A percentile compares a stretch with the other conserved stretches of the same genome.
Conservation (phyloP, 2,888 invertebrate species). For the Scotopteryx bipunctaria region DNA sequence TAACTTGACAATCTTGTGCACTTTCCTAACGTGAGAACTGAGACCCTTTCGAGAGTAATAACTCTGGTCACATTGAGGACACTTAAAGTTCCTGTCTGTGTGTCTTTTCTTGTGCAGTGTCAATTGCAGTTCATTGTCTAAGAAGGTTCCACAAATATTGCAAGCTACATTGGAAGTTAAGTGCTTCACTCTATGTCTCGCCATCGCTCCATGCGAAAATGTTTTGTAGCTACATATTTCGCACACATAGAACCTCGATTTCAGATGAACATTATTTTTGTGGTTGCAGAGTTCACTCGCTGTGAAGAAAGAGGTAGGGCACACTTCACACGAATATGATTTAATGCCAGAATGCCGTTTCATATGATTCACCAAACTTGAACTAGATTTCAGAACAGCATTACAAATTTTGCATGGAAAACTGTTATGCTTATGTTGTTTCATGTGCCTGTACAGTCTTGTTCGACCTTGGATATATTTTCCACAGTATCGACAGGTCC, state of each 20-base stretch:
- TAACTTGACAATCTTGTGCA: conserved; percentile 23
- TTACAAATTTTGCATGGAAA: conserved; percentile 53
- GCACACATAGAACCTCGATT: conserved; percentile 50
- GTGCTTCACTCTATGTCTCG: conserved; percentile 56
- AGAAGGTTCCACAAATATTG: conserved; percentile 60
- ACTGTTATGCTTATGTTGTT: conserved; percentile 43
- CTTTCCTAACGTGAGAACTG: conserved; percentile 33
- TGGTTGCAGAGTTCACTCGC: conserved; percentile 62
- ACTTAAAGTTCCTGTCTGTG: conserved; percentile 55
- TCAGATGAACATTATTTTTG: conserved; percentile 51
- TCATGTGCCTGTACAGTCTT: conserved; percentile 57
- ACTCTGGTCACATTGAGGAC: conserved; percentile 55
- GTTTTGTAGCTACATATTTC: conserved; percentile 58
- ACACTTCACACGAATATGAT: conserved; percentile 62
- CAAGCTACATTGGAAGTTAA: conserved; percentile 55
- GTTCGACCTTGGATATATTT: conserved; percentile 57
- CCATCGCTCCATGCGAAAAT: conserved; percentile 40
- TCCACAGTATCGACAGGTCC: conserved; percentile 66
- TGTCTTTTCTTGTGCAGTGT: conserved; percentile 57
- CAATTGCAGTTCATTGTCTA: conserved; percentile 51
- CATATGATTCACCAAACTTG: conserved; percentile 52
- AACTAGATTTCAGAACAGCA: conserved; percentile 49
- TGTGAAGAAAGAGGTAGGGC: conserved; percentile 62
- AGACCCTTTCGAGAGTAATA: conserved; percentile 49
- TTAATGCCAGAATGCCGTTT: conserved; percentile 59